Conservation (phyloP, 1,140 invertebrate species). For the Ceratitis capitata region DNA sequence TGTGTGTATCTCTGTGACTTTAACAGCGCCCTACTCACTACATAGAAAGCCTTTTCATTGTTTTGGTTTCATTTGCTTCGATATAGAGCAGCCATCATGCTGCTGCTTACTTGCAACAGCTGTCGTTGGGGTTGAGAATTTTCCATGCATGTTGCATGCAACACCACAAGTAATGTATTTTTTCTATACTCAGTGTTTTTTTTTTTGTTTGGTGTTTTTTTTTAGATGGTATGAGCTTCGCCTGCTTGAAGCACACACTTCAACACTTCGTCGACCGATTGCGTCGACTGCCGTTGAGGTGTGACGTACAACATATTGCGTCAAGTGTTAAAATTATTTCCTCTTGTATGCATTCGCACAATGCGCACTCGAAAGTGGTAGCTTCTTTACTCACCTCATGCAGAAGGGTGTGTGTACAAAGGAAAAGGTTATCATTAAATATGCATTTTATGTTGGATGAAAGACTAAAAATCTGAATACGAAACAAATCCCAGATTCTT, state of each 20-base stretch:
- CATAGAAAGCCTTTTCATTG: not conserved
- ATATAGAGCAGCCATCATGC: constrained; percentile 20
- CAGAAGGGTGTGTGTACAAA: not conserved
- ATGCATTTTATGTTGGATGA: no score
- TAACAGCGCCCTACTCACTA: not conserved
- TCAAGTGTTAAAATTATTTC: constrained; percentile 35
- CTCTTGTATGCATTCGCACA: constrained; percentile 29
- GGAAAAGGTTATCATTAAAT: no score
- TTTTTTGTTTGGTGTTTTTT: not conserved
- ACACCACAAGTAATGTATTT: not conserved
- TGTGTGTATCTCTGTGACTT: constrained; percentile 1
- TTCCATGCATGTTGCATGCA: constrained; percentile 21
- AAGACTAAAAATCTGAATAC: no score
- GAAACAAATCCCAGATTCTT: no score
- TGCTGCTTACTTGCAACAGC: constrained; percentile 17
- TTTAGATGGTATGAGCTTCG: not conserved
- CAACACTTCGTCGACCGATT: constrained; percentile 19
- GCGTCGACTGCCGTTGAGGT: not conserved
- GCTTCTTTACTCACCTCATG: not conserved
- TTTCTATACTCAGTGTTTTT: not conserved
- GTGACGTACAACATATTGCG: constrained; percentile 36
- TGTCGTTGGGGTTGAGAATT: constrained; percentile 24
- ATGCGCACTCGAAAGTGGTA: constrained; percentile 4
- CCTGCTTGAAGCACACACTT: constrained; percentile 25
- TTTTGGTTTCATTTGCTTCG: no score